These are phyloP conservation scores for Dendroctonus ponderosae DNA, from an alignment of 1,140 invertebrate species.

Conservation along the genomic window DNA sequence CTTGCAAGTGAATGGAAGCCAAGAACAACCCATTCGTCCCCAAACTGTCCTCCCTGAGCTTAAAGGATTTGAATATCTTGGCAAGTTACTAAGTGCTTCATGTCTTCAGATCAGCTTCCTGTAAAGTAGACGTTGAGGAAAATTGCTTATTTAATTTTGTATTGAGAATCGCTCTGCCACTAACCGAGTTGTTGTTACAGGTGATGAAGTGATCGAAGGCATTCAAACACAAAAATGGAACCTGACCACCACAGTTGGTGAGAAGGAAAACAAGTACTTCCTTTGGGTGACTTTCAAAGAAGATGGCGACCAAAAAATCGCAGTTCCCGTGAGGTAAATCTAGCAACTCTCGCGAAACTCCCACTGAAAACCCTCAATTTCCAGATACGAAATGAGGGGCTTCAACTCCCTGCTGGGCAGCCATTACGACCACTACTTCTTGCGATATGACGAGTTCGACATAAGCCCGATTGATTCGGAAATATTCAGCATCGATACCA, in stretches of 20 bases:
- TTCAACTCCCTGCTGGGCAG: constrained; percentile 89
- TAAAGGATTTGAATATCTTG: constrained; percentile 65
- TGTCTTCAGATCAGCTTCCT: constrained; percentile 22
- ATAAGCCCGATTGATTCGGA: constrained; percentile 65
- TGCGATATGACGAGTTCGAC: constrained; percentile 77
- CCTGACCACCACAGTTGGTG: constrained; percentile 62
- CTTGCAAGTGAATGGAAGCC: constrained; percentile 80
- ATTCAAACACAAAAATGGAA: constrained; percentile 69
- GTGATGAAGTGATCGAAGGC: constrained; percentile 26
- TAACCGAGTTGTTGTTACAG: constrained; percentile 56
- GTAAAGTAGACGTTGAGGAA: background rate
- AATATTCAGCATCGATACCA: constrained; percentile 66
- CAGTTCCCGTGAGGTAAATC: constrained; percentile 56
- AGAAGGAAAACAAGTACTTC: constrained; percentile 85
- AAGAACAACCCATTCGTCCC: constrained; percentile 59
- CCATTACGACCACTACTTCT: constrained; percentile 94
- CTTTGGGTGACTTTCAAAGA: constrained; percentile 75
- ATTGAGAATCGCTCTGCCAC: no score
- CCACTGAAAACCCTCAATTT: constrained; percentile 12
- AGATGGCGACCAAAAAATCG: constrained; percentile 47
- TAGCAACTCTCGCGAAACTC: background rate
- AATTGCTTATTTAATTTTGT: constrained; percentile 39
- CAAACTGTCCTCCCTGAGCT: constrained; percentile 84
- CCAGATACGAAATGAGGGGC: constrained; percentile 88
- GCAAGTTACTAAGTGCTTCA: constrained; percentile 49